phyloP scores from a whole-genome alignment of 2,113 vertebrate genomes.

The Danio rerio region GRCz12tu NC_133187.1:23784001-23784500 shows the following conservation, averaged over 20 bases:
- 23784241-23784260: slow-evolving; percentile 28
- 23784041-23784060: background rate
- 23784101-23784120: background rate
- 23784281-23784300: slow-evolving; percentile 71
- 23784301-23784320: slow-evolving; percentile 71
- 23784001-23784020: background rate
- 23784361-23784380: slow-evolving; percentile 71
- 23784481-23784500: slow-evolving; percentile 51
- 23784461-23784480: slow-evolving; percentile 69
- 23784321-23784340: slow-evolving; percentile 65
- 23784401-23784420: slow-evolving; percentile 63
- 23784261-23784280: slow-evolving; percentile 45
- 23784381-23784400: slow-evolving; percentile 56
- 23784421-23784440: slow-evolving; percentile 60
- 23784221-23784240: slow-evolving; percentile 36
- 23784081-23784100: background rate
- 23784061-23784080: background rate
- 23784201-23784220: slow-evolving; percentile 4
- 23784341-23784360: slow-evolving; percentile 63
- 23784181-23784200: background rate
- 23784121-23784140: background rate
- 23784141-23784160: background rate
- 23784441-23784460: slow-evolving; percentile 64
- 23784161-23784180: slow-evolving; percentile 4
- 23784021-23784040: background rate